Base-by-base conservation (phyloP, 1,140 invertebrate species). In the Vollenhovia emeryi region DNA sequence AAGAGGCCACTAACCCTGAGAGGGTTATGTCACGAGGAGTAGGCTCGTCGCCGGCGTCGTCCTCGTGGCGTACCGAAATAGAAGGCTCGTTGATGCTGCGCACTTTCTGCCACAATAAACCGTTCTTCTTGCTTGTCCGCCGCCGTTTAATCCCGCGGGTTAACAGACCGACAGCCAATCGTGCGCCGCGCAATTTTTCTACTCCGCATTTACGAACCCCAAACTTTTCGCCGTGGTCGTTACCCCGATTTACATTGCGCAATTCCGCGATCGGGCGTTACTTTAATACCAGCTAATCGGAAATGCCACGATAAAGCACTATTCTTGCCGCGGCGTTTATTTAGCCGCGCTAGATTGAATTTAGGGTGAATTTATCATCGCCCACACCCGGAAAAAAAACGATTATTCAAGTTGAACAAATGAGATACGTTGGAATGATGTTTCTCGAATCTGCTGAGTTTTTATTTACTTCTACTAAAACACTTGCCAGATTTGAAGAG, bases 1-100 rank as follows among this genome's bases (percentile, higher is more conserved):
- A 52, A 79, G 85, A 90, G 88, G 87, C 74, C 87, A 87, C 60
- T 89, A 87, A 90, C 88, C 85, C 85, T n/a, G n/a, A n/a, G 62
- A 40, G 69, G 50, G 66, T 90, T 90, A 90, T 90, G 85, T 90
- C 88, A 90, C 69, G 74, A 57, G 66, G 55, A 87, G 60, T n/a
- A 79, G 48, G 3, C 40, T 55, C 52, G 36, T 71, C 18, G 64
- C 62, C 75, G 50, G 18, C 43, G 36, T 88, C 33, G 69, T 71
- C 74, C 43, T 82, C 87, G 64, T 59, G 52, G 62, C 11, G 13
- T 21, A 48, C 59, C 60, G 86, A 89, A 89, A 89, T 89, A 90
- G 88, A 84, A 78, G 75, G 33, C 24, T 69, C 55, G 88, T 87
- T 89, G 68, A 79, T 76, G 59, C 55, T 74, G 69, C 87, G 69